Conservation (phyloP, 2,888 invertebrate species). For the Heliconius ethilla region DNA sequence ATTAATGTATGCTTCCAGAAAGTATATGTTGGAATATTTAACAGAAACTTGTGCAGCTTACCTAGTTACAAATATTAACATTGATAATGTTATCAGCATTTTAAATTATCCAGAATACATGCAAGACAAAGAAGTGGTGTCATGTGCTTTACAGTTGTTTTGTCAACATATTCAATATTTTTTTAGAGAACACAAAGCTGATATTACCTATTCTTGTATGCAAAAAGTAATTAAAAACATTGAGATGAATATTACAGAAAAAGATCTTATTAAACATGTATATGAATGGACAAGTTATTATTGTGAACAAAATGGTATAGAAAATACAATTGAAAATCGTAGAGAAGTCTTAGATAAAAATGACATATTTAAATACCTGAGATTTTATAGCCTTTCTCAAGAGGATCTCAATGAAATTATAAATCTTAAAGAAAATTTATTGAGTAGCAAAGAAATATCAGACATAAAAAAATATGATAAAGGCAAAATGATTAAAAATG, state of each 20-base stretch:
- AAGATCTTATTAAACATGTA: slow-evolving; percentile 77
- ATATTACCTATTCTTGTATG: slow-evolving; percentile 77
- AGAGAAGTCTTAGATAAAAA: slow-evolving; percentile 67
- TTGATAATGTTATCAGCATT: slow-evolving; percentile 81
- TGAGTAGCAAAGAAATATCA: slow-evolving; percentile 52
- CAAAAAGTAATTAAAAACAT: slow-evolving; percentile 75
- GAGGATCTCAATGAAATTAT: slow-evolving; percentile 70
- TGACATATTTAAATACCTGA: slow-evolving; percentile 71
- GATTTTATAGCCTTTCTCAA: slow-evolving; percentile 66
- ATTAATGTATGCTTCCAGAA: slow-evolving; percentile 84
- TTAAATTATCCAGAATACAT: slow-evolving; percentile 83
- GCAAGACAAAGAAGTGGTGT: slow-evolving; percentile 79
- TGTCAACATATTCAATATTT: slow-evolving; percentile 80
- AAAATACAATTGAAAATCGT: slow-evolving; percentile 69
- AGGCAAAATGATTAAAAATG: slow-evolving; percentile 43
- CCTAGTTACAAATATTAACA: slow-evolving; percentile 79
- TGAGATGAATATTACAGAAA: slow-evolving; percentile 77
- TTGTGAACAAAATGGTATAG: slow-evolving; percentile 71
- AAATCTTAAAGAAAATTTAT: slow-evolving; percentile 61
- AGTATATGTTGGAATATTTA: slow-evolving; percentile 83
- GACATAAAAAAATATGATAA: slow-evolving; percentile 40
- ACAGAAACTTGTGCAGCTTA: slow-evolving; percentile 77
- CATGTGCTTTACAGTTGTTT: slow-evolving; percentile 80
- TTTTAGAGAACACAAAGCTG: slow-evolving; percentile 73
- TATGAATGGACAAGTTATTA: slow-evolving; percentile 81